These are phyloP conservation scores for Steromphala cineraria DNA, from an alignment of 2,888 invertebrate genomes.

Conservation along the genomic window DNA sequence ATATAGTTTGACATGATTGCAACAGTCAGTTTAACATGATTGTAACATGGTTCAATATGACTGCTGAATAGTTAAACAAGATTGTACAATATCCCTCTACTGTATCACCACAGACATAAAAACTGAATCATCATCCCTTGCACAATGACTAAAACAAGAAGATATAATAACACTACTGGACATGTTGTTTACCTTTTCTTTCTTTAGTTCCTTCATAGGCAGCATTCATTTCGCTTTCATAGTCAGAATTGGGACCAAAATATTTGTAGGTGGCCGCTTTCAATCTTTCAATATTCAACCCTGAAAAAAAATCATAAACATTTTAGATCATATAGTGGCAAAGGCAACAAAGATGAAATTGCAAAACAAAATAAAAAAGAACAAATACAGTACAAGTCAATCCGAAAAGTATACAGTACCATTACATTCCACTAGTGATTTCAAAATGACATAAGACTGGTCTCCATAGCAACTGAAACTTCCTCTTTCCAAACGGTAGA, in stretches of 20 bases:
- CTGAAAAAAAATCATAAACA: slow-evolving; percentile 35
- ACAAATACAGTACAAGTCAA: no score
- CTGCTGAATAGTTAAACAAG: no score
- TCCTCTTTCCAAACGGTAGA: slow-evolving; percentile 56
- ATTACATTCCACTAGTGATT: slow-evolving; percentile 57
- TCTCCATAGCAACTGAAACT: slow-evolving; percentile 66
- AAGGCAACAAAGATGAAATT: neutral
- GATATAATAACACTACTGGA: no score
- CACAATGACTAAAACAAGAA: no score
- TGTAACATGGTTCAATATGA: no score
- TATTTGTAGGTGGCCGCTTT: slow-evolving; percentile 48
- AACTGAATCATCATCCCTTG: no score
- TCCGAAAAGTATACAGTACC: slow-evolving; percentile 41
- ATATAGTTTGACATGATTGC: no score
- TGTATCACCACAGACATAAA: no score
- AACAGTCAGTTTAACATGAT: no score
- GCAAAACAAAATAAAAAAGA: neutral
- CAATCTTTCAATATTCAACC: slow-evolving; percentile 50
- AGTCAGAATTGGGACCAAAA: slow-evolving; percentile 63
- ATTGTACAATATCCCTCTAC: no score
- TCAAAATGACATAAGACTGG: slow-evolving; percentile 62
- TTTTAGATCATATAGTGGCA: neutral
- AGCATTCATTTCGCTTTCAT: slow-evolving; percentile 56
- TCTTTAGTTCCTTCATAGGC: slow-evolving; percentile 34
- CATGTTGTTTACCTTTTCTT: neutral